A percentile compares a stretch with the other conserved stretches of the same genome.
phyloP scores from a whole-genome alignment of 2,113 vertebrate species.

The Oryzias curvinotus region DNA sequence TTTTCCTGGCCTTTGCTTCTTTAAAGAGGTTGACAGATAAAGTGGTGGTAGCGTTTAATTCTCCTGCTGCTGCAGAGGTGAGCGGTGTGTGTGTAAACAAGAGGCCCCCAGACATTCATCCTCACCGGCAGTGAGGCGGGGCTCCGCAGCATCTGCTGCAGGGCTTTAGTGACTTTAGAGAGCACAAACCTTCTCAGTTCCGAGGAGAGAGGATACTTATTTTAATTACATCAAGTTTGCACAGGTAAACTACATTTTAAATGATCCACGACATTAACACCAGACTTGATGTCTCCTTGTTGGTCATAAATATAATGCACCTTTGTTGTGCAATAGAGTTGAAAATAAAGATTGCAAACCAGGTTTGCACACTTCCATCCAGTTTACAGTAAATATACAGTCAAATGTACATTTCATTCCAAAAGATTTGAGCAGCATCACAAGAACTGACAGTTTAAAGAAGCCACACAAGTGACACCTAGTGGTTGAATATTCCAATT shows the following conservation, averaged over 20 bases:
- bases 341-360: no score
- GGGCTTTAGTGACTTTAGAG: neutral
- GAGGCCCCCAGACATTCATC: slow-evolving; percentile 48
- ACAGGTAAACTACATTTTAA: slow-evolving; percentile 4
- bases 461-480: slow-evolving; percentile 8
- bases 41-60: slow-evolving; percentile 7
- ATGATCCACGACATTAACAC: neutral
- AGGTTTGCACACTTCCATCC: no score
- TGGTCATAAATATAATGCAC: no score
- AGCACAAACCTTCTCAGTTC: neutral
- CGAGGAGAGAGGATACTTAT: slow-evolving; percentile 1
- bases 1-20: neutral
- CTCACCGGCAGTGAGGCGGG: slow-evolving; percentile 7
- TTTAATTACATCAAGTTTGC: slow-evolving; percentile 19
- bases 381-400: neutral
- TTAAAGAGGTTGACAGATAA: neutral
- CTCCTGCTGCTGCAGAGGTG: slow-evolving; percentile 5
- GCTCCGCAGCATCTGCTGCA: slow-evolving; percentile 19
- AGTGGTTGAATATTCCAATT: slow-evolving; percentile 30
- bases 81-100: slow-evolving; percentile 23
- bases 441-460: neutral
- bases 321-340: no score
- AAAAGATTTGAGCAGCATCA: slow-evolving; percentile 4
- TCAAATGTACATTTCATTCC: slow-evolving; percentile 1
- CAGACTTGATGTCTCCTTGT: neutral